A percentile compares a stretch with the other conserved stretches of the same genome.
phyloP scores from a whole-genome alignment of 2,797 vertebrate genomes.

The Phaenicophaeus curvirostris region DNA sequence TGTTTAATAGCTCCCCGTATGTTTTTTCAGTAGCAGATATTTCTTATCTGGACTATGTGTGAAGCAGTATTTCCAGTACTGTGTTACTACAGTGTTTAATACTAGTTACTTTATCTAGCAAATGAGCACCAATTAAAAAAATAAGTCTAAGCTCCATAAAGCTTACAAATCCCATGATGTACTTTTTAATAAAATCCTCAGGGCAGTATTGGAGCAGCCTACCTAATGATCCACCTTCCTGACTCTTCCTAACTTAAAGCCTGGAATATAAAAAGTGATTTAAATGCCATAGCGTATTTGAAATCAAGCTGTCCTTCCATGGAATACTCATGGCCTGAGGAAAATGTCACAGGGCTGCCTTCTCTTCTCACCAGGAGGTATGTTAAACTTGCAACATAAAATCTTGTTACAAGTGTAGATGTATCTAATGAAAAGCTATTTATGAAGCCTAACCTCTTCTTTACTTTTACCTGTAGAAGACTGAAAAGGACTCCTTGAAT shows the following conservation, averaged over 20 bases:
- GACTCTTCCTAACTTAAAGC: conserved; percentile 67
- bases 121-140: conserved; percentile 38
- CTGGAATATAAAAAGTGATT: conserved; percentile 63
- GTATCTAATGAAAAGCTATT: background rate
- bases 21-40: background rate
- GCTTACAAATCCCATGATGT: conserved; percentile 64
- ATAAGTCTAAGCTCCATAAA: conserved; percentile 11
- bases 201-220: conserved; percentile 65
- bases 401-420: conserved; percentile 16
- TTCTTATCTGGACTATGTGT: background rate
- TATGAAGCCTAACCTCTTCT: background rate
- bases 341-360: conserved; percentile 65
- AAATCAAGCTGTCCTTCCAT: conserved; percentile 61
- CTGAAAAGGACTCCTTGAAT: background rate
- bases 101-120: background rate
- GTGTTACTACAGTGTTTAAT: background rate
- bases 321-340: conserved; percentile 64
- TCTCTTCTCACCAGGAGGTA: conserved; percentile 61
- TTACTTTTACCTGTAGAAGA: background rate
- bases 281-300: conserved; percentile 65
- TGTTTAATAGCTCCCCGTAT: background rate
- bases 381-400: conserved; percentile 40
- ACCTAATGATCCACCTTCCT: conserved; percentile 65
- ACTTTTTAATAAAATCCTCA: conserved; percentile 72
- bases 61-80: background rate